phyloP scores from a whole-genome alignment of 2,888 invertebrate genomes.

The Nephrocerus scutellatus region DNA sequence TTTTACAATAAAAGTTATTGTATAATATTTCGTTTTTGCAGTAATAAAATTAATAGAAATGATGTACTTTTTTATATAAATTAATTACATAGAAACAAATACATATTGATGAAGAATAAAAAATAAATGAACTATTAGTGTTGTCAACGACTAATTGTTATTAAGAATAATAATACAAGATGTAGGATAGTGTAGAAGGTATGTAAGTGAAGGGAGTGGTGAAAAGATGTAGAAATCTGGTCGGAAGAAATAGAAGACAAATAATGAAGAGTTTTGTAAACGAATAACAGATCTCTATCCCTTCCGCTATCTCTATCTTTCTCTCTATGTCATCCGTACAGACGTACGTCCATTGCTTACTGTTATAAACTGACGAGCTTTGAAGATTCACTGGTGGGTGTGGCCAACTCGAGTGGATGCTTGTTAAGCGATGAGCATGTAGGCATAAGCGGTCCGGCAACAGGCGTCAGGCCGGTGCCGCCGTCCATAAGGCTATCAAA shows the following conservation, averaged over 20 bases:
- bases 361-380: conserved; percentile 79
- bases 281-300: no score
- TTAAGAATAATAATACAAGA: conserved; percentile 27
- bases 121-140: no score
- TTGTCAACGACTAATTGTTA: no score
- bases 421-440: conserved; percentile 68
- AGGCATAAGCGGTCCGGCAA: conserved; percentile 63
- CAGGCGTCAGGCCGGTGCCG: conserved; percentile 85
- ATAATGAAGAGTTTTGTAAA: no score
- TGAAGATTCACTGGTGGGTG: conserved; percentile 64
- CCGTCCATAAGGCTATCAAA: conserved; percentile 91
- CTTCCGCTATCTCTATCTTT: conserved; percentile 10
- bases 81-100: conserved; percentile 29
- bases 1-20: no score
- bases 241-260: no score
- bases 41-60: no score
- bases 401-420: conserved; percentile 61
- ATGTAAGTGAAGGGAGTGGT: no score
- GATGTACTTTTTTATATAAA: conserved; percentile 32
- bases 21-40: no score
- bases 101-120: conserved; percentile 28
- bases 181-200: no score
- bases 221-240: no score
- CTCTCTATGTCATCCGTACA: conserved; percentile 13
- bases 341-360: conserved; percentile 26